A percentile compares a stretch with the other conserved stretches of the same genome.
phyloP scores from a whole-genome alignment of 2,797 vertebrate genomes.

The Psittacula derbiana region DNA sequence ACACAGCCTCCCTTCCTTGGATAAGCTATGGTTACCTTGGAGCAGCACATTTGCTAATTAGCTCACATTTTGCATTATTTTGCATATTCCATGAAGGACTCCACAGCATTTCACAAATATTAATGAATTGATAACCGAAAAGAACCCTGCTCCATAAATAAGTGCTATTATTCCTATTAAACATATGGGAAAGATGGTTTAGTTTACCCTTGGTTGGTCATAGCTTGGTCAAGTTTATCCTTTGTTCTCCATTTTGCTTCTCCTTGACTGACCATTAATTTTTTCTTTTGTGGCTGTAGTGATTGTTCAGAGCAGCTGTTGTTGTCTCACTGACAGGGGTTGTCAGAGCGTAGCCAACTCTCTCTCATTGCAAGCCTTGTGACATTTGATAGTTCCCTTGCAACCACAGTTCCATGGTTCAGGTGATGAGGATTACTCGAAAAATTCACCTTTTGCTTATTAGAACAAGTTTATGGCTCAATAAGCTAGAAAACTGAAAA shows the following conservation, averaged over 20 bases:
- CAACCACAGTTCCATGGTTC: neutral
- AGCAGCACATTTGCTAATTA: neutral
- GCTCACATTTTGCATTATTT: neutral
- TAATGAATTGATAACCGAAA: neutral
- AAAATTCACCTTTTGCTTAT: conserved; percentile 9
- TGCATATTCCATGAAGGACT: neutral
- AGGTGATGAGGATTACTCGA: neutral
- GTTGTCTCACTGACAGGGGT: neutral
- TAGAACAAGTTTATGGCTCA: neutral
- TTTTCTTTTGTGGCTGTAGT: neutral
- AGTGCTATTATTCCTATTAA: neutral
- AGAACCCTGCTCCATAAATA: neutral
- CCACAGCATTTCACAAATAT: neutral
- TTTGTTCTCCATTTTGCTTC: neutral
- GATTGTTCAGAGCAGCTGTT: neutral
- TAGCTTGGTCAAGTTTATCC: neutral
- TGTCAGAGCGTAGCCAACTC: neutral
- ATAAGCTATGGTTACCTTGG: neutral
- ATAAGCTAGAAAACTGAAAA: neutral
- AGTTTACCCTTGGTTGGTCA: neutral
- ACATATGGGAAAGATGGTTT: neutral
- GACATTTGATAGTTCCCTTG: neutral
- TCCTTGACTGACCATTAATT: neutral
- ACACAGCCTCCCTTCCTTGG: neutral
- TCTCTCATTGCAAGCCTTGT: neutral